These are phyloP conservation scores for Drosophila obscura DNA, from an alignment of 1,140 invertebrate genomes.

Conservation along the genomic window DNA sequence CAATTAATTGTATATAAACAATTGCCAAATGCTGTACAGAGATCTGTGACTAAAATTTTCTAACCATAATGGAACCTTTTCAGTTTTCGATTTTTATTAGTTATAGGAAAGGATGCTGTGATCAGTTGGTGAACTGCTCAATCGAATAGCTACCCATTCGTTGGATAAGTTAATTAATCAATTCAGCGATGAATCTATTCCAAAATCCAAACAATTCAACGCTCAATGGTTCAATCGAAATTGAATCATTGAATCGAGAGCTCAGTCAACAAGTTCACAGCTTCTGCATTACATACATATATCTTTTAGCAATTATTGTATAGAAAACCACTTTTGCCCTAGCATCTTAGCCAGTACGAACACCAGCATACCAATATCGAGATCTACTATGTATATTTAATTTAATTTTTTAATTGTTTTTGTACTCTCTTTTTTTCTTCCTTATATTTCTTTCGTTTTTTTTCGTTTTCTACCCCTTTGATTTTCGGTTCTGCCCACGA, in stretches of 20 bases:
- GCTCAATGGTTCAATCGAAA: too few species aligned
- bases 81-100: slow-evolving; percentile 15
- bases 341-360: slow-evolving; percentile 34
- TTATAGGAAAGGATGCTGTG: slow-evolving; percentile 21
- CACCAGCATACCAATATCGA: slow-evolving; percentile 27
- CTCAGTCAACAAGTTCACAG: slow-evolving; percentile 10
- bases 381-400: slow-evolving; percentile 22
- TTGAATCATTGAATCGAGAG: background rate
- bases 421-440: slow-evolving; percentile 50
- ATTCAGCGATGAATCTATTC: background rate
- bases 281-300: slow-evolving; percentile 4
- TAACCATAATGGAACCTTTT: slow-evolving; percentile 22
- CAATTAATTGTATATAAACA: slow-evolving; percentile 39
- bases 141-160: background rate
- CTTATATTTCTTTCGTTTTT: slow-evolving; percentile 33
- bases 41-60: slow-evolving; percentile 41
- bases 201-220: too few species aligned
- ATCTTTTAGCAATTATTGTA: slow-evolving; percentile 34
- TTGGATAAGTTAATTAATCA: background rate
- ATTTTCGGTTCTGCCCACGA: slow-evolving; percentile 24
- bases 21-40: slow-evolving; percentile 40
- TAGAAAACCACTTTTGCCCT: slow-evolving; percentile 29
- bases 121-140: slow-evolving; percentile 2
- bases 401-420: slow-evolving; percentile 43
- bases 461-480: slow-evolving; percentile 33